Percentiles rank a stretch among this genome's conserved stretches.
Conservation (phyloP, 2,113 vertebrate species). For the Baryphthengus martii region DNA sequence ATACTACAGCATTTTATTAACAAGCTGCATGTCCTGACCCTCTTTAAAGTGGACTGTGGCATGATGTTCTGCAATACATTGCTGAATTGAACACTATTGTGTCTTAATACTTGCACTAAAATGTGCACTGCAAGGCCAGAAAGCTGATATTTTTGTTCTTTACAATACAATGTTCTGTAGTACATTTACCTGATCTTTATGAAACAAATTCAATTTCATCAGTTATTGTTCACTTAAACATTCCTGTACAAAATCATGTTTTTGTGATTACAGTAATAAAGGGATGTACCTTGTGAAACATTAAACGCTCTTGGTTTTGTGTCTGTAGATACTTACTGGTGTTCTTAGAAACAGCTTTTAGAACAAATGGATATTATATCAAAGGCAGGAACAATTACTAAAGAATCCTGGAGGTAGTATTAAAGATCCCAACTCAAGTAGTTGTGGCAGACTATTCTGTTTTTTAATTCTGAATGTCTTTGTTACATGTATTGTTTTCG, state of each 20-base stretch:
- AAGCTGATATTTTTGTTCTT: constrained; percentile 76
- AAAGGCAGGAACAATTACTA: neutral
- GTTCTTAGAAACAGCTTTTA: neutral
- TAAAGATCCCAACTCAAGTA: neutral
- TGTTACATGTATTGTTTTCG: neutral
- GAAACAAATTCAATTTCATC: constrained; percentile 73
- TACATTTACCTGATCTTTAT: constrained; percentile 74
- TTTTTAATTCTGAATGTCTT: neutral
- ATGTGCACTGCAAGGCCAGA: constrained; percentile 77
- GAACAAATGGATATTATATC: neutral
- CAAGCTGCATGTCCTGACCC: constrained; percentile 75
- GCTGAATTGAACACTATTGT: constrained; percentile 82
- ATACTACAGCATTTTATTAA: constrained; percentile 80
- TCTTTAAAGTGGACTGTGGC: constrained; percentile 80
- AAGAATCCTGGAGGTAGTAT: neutral
- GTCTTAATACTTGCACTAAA: constrained; percentile 79
- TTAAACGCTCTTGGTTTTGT: constrained; percentile 55
- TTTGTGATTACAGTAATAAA: constrained; percentile 92
- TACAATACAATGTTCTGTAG: constrained; percentile 71
- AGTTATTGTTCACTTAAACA: constrained; percentile 82
- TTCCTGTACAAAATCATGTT: constrained; percentile 86
- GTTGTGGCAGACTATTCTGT: neutral
- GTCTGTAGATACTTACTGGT: neutral
- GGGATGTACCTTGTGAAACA: constrained; percentile 83
- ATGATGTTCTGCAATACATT: constrained; percentile 80